Evolutionary conservation across 2,797 vertebrate genomes (phyloP).

Genomic region (Xiphophorus birchmanni): DNA sequence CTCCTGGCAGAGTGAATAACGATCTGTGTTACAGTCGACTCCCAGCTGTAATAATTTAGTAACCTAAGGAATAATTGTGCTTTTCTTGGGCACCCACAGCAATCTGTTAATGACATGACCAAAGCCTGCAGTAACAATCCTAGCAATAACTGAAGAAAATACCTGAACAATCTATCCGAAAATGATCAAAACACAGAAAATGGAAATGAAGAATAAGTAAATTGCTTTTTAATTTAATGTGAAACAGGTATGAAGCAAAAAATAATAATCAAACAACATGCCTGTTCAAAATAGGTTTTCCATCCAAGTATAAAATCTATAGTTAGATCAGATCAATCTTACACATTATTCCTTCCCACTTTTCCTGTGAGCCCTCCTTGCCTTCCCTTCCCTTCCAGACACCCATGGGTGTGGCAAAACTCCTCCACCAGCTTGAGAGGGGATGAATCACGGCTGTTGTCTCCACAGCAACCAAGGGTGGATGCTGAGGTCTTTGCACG

Average conservation of each 20-base stretch:
- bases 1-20: conserved; percentile 55
- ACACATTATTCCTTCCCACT: conserved; percentile 11
- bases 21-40: conserved; percentile 52
- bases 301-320: not conserved
- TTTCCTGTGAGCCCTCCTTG: conserved; percentile 10
- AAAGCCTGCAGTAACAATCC: conserved; percentile 21
- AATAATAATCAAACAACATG: not conserved
- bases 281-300: not conserved
- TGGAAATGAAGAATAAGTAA: not conserved
- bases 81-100: conserved; percentile 15
- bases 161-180: conserved; percentile 4
- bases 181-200: not conserved
- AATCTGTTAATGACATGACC: conserved; percentile 38
- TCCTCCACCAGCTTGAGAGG: conserved; percentile 30
- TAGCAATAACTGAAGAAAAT: conserved; percentile 24
- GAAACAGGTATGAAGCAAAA: not conserved
- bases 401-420: conserved; percentile 62
- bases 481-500: conserved; percentile 49
- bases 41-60: conserved; percentile 51
- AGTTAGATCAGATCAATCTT: not conserved
- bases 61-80: conserved; percentile 39
- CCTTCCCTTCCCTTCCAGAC: conserved; percentile 43
- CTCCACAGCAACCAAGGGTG: conserved; percentile 63
- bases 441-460: conserved; percentile 43
- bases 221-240: not conserved